Evolutionary conservation across 1,140 invertebrate species (phyloP).

Genomic region (Zaprionus gabonicus): DNA sequence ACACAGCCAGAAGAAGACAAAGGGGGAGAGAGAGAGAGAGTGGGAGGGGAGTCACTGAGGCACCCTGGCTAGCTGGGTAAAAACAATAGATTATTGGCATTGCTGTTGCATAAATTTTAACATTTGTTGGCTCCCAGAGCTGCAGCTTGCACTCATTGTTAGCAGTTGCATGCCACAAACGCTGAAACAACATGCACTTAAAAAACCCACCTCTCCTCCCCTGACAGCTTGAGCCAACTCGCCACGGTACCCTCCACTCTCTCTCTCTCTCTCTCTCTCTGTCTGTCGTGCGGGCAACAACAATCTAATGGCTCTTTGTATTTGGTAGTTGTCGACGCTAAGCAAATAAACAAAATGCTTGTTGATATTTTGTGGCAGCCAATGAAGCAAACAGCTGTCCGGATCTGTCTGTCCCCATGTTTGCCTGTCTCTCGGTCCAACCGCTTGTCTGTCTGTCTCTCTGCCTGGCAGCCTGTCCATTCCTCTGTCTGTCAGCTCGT

Average conservation of each 20-base stretch:
- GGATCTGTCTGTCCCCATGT: constrained; percentile 16
- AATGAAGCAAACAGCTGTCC: constrained; percentile 77
- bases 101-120: constrained; percentile 76
- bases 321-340: constrained; percentile 62
- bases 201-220: constrained; percentile 45
- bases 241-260: neutral
- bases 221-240: constrained; percentile 24
- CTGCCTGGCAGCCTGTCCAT: constrained; percentile 1
- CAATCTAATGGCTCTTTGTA: constrained; percentile 58
- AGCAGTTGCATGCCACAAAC: constrained; percentile 73
- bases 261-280: neutral
- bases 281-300: neutral
- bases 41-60: neutral
- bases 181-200: constrained; percentile 79
- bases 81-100: constrained; percentile 71
- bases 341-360: constrained; percentile 81
- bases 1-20: neutral
- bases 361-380: constrained; percentile 81
- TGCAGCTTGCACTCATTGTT: constrained; percentile 40
- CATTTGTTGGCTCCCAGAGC: constrained; percentile 29
- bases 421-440: constrained; percentile 35
- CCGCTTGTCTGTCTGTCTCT: constrained; percentile 37
- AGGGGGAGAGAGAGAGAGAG: neutral
- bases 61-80: constrained; percentile 14
- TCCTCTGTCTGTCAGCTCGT: constrained; percentile 22